Conservation (phyloP, 2,888 invertebrate genomes). For the Galerucella calmariensis region DNA sequence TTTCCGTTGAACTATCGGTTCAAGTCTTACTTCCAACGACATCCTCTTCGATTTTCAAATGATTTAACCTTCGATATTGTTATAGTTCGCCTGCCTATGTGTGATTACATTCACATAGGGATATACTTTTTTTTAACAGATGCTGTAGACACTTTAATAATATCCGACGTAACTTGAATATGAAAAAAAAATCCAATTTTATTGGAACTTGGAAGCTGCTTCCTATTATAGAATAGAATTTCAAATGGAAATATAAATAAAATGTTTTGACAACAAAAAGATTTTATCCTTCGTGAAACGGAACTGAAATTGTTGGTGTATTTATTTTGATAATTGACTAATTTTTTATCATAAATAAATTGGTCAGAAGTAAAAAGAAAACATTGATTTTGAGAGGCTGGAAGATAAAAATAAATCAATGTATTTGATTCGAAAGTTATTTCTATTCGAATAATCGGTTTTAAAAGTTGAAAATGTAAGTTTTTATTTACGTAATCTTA, state of each 20-base stretch:
- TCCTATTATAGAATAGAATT: conserved; percentile 16
- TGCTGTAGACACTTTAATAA: conserved; percentile 4
- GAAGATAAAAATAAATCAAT: neutral
- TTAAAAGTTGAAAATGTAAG: conserved; percentile 21
- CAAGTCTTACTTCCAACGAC: too few relatives aligned
- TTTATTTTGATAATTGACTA: neutral
- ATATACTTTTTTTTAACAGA: conserved; percentile 1
- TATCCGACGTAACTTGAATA: conserved; percentile 3
- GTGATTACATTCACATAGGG: neutral
- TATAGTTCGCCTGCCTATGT: neutral
- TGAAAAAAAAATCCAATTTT: neutral
- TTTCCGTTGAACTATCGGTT: too few relatives aligned
- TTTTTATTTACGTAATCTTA: conserved; percentile 30
- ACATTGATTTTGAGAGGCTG: too few relatives aligned
- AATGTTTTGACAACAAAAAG: conserved; percentile 9
- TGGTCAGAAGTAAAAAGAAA: too few relatives aligned
- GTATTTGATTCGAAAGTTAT: conserved; percentile 17
- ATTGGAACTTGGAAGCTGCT: conserved; percentile 12
- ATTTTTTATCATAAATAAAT: too few relatives aligned
- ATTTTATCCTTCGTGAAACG: neutral
- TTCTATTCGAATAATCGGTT: conserved; percentile 16
- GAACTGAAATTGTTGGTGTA: neutral
- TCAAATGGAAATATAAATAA: conserved; percentile 3
- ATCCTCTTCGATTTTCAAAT: too few relatives aligned
- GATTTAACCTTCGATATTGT: neutral